A percentile compares a stretch with the other conserved stretches of the same genome.
Conservation (phyloP, 2,797 vertebrate genomes). For the Pristis pectinata region DNA sequence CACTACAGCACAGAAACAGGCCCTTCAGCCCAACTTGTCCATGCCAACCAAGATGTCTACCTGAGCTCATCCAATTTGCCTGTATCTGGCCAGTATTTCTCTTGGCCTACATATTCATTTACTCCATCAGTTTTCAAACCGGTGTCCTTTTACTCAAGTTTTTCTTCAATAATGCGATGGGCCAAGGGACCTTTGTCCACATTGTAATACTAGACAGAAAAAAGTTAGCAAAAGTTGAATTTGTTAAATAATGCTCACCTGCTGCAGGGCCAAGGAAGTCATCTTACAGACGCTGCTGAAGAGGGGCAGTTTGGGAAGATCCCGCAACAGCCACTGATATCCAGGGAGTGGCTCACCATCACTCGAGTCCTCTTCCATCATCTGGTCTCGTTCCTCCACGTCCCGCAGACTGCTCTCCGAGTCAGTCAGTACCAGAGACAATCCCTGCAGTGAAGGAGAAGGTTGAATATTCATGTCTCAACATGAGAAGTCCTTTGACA, state of each 20-base stretch:
- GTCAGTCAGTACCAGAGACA: conserved; percentile 80
- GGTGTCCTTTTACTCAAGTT: not conserved
- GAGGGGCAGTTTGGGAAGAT: conserved; percentile 82
- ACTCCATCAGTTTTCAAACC: not conserved
- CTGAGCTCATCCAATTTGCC: no score
- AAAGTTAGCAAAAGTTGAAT: no score
- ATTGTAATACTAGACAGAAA: not conserved
- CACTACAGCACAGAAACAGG: no score
- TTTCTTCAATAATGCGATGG: conserved; percentile 17
- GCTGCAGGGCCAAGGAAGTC: conserved; percentile 83
- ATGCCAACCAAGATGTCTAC: no score
- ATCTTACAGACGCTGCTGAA: conserved; percentile 85
- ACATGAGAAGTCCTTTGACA: not conserved
- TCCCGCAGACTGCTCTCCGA: conserved; percentile 76
- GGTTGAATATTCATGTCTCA: not conserved
- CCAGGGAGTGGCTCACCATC: conserved; percentile 75
- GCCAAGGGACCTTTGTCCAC: no score
- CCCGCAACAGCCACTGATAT: conserved; percentile 90
- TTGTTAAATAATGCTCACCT: conserved; percentile 59
- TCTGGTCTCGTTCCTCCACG: conserved; percentile 82
- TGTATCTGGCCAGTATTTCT: no score
- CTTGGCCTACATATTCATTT: not conserved
- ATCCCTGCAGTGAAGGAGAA: conserved; percentile 60
- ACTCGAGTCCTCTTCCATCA: conserved; percentile 80
- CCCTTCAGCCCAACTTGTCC: no score